Conservation (phyloP, 2,113 vertebrate species). For the Siniperca chuatsi region DNA sequence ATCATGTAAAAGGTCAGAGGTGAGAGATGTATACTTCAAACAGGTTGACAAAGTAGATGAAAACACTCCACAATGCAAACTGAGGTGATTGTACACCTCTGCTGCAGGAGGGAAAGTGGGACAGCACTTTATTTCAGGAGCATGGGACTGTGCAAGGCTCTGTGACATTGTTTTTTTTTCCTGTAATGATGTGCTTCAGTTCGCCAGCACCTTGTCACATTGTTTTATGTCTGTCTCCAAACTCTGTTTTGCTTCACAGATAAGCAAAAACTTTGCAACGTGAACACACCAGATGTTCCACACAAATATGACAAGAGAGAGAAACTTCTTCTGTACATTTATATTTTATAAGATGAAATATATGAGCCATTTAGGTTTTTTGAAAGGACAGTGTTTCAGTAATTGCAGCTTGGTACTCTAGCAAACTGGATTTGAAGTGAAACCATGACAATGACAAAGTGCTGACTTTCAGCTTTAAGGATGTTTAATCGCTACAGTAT, state of each 20-base stretch:
- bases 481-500: neutral
- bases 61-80: neutral
- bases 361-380: neutral
- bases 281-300: constrained; percentile 43
- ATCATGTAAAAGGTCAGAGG: neutral
- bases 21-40: neutral
- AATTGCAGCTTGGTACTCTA: neutral
- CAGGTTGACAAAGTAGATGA: neutral
- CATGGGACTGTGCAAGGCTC: neutral
- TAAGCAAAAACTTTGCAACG: constrained; percentile 16
- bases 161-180: neutral
- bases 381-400: neutral
- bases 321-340: constrained; percentile 6
- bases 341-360: constrained; percentile 19
- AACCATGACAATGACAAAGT: neutral
- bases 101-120: constrained; percentile 7
- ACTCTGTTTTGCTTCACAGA: constrained; percentile 39
- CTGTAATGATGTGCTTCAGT: constrained; percentile 30
- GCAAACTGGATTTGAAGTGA: neutral
- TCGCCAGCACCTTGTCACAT: constrained; percentile 52
- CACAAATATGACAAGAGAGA: constrained; percentile 25
- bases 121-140: constrained; percentile 38
- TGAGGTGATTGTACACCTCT: neutral
- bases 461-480: neutral
- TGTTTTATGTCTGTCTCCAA: constrained; percentile 42